Evolutionary conservation across 2,888 invertebrate species (phyloP), one percentile per base, ranked within the genome.

Genomic region (Patella ulyssiponensis): DNA sequence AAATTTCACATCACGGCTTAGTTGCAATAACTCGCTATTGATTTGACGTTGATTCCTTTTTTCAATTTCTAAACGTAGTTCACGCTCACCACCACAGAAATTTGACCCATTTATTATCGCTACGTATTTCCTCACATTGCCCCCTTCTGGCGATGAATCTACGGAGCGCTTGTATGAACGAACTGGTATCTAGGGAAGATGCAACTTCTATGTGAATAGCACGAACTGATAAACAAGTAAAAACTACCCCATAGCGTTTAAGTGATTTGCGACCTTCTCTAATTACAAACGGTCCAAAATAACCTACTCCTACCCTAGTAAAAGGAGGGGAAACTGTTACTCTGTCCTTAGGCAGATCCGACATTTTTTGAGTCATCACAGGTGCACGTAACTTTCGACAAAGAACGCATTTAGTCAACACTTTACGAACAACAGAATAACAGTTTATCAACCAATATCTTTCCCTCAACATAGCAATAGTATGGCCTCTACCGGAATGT

Each of bases 71-170:
- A 74, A 56, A 76, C 64, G 27, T 23, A 82, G 14, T 71, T 83
- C 82, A 27, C 69, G 69, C 33, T 81, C 75, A 15, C 76, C 79
- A 58, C 80, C 81, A 14, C 82, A 79, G 7, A 81, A 52, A 52
- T 82, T 80, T 17, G 80, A 75, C 4, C 82, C 80, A 74, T 82
- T 79, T n/a, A n/a, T n/a, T n/a, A 53, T 82, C 80, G 2, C 74
- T 77, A 11, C 72, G 15, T 3, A 79, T 72, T 14, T 23, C 17
- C 27, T 69, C 64, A 15, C 69, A 44, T 15, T 20, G 17, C 17
- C 80, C 79, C 73, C 82, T 74, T 14, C 77, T 27, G 4, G 79
- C 77, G 1, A 79, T 20, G 74, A 82, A 82, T 20, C 75, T 58
- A 9, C 75, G 53, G 9, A 81, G 23, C 11, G 77, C 80, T n/a